Evolutionary conservation across 2,113 vertebrate genomes (phyloP).

Genomic region (Engraulis encrasicolus): DNA sequence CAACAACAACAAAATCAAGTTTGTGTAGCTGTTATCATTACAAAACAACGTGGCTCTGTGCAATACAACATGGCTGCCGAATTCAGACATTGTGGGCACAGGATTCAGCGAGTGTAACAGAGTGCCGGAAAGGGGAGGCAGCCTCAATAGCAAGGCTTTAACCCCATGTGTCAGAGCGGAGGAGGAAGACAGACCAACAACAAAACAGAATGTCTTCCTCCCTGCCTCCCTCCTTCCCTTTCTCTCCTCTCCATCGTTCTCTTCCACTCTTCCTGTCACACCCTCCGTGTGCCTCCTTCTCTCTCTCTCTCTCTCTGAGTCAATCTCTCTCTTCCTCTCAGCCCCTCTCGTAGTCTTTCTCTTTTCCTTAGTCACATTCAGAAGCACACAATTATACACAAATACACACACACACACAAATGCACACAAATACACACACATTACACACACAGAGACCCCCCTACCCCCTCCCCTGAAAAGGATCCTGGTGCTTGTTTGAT

Average conservation of each 20-base stretch:
- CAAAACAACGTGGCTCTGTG: background rate
- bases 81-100: background rate
- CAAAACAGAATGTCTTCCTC: background rate
- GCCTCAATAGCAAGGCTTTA: slow-evolving; percentile 6
- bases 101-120: background rate
- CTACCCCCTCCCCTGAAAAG: slow-evolving; percentile 77
- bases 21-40: background rate
- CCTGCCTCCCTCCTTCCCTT: background rate
- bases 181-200: background rate
- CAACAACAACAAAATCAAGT: background rate
- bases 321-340: background rate
- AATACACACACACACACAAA: background rate
- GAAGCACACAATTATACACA: background rate
- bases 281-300: background rate
- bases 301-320: background rate
- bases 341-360: background rate
- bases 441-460: no score
- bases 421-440: background rate
- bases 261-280: background rate
- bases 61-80: background rate
- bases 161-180: slow-evolving; percentile 1
- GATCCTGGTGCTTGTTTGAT: slow-evolving; percentile 84
- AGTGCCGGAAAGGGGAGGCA: background rate
- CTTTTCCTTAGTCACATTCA: background rate
- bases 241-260: background rate